A percentile compares a stretch with the other conserved stretches of the same genome.
These are phyloP conservation scores for Lumbricus terrestris DNA, from an alignment of 2,888 invertebrate genomes.

Conservation along the genomic window DNA sequence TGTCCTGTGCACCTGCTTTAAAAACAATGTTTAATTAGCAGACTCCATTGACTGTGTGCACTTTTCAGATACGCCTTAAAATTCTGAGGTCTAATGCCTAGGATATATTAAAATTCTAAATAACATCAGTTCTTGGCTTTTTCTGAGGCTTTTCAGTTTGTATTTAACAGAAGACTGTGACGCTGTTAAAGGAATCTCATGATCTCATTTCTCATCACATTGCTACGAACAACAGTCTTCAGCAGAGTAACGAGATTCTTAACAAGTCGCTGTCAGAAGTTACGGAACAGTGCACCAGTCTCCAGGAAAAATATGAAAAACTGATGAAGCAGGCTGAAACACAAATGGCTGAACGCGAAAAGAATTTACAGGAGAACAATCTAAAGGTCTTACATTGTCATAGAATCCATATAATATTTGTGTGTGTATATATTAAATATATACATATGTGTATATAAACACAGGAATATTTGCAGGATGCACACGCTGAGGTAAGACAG, in stretches of 20 bases:
- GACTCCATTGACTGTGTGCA: background rate
- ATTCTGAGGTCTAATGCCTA: background rate
- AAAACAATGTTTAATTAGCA: background rate
- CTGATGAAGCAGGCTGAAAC: background rate
- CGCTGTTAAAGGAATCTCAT: background rate
- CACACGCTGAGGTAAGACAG: too few species aligned
- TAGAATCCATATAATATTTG: too few species aligned
- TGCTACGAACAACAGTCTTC: background rate
- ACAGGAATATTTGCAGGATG: too few species aligned
- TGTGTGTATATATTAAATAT: too few species aligned
- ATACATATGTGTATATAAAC: too few species aligned
- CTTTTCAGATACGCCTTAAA: background rate
- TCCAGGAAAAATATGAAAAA: background rate
- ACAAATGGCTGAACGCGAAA: background rate
- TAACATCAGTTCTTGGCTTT: background rate
- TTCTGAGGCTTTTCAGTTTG: background rate
- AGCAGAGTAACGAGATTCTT: background rate
- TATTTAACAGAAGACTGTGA: constrained; percentile 7
- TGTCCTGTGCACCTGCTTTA: too few species aligned
- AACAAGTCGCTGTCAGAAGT: background rate
- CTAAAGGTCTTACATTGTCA: background rate
- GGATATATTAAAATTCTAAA: background rate
- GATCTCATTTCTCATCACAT: background rate
- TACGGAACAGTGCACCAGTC: background rate
- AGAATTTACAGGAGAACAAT: background rate